Conservation (phyloP, 2,888 invertebrate species). For the Napeogenes sylphis region DNA sequence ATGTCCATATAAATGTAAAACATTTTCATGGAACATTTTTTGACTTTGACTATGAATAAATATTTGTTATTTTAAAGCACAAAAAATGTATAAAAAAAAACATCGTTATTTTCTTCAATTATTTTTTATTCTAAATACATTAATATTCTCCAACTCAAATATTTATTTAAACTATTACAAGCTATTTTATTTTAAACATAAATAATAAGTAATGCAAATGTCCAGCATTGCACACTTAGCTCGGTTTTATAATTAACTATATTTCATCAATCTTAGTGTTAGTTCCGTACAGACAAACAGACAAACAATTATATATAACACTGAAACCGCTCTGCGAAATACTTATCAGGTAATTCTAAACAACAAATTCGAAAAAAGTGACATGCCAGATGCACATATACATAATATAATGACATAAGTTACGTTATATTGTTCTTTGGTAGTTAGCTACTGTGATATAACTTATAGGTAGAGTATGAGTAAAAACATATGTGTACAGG, state of each 20-base stretch:
- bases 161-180: slow-evolving; percentile 77
- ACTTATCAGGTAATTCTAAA: slow-evolving; percentile 38
- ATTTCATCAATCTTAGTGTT: slow-evolving; percentile 72
- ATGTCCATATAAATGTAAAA: too few species aligned
- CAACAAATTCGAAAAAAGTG: slow-evolving; percentile 40
- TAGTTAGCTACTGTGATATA: slow-evolving; percentile 36
- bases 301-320: slow-evolving; percentile 30
- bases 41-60: too few species aligned
- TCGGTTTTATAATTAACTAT: slow-evolving; percentile 71
- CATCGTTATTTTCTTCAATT: slow-evolving; percentile 49
- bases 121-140: slow-evolving; percentile 79
- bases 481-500: slow-evolving; percentile 21
- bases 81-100: slow-evolving; percentile 20
- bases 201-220: slow-evolving; percentile 76
- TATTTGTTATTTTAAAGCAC: too few species aligned
- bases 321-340: slow-evolving; percentile 37
- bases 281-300: slow-evolving; percentile 67
- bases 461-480: slow-evolving; percentile 25
- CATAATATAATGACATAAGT: slow-evolving; percentile 35
- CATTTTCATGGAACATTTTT: too few species aligned
- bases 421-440: slow-evolving; percentile 39
- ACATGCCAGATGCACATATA: slow-evolving; percentile 41
- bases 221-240: slow-evolving; percentile 76
- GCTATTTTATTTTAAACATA: slow-evolving; percentile 75
- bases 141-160: slow-evolving; percentile 77